Conservation (phyloP, 2,113 vertebrate species). For the Oryzias celebensis region DNA sequence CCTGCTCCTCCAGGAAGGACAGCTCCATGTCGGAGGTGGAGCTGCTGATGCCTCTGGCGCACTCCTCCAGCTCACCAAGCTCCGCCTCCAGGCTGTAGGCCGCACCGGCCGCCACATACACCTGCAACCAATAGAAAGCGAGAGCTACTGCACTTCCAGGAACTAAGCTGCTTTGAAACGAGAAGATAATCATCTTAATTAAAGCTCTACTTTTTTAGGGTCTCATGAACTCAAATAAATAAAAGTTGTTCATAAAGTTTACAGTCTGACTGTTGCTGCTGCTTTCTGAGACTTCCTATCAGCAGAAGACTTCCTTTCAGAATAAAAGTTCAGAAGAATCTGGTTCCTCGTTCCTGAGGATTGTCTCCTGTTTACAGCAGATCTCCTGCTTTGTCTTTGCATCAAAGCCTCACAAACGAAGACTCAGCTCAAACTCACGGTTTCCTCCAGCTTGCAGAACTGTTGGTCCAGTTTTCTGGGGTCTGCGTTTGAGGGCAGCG, state of each 20-base stretch:
- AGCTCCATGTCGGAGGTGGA: slow-evolving; percentile 84
- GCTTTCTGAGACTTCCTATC: too few species aligned
- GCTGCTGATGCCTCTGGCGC: slow-evolving; percentile 84
- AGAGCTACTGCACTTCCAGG: neutral
- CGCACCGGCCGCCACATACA: slow-evolving; percentile 88
- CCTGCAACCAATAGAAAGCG: slow-evolving; percentile 68
- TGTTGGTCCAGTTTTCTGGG: slow-evolving; percentile 85
- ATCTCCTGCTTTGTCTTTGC: too few species aligned
- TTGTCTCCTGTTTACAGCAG: too few species aligned
- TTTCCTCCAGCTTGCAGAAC: slow-evolving; percentile 93
- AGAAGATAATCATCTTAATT: too few species aligned
- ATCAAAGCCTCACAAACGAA: neutral
- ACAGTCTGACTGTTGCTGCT: too few species aligned
- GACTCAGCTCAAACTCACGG: slow-evolving; percentile 67
- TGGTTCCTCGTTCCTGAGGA: too few species aligned
- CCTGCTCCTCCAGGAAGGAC: slow-evolving; percentile 90
- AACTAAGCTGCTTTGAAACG: too few species aligned
- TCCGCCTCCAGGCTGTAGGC: slow-evolving; percentile 90
- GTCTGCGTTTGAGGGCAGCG: slow-evolving; percentile 77
- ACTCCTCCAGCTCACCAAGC: slow-evolving; percentile 85
- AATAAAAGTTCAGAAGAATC: too few species aligned
- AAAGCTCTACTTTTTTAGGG: too few species aligned
- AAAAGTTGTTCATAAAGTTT: too few species aligned
- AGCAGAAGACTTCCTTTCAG: too few species aligned
- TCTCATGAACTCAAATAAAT: too few species aligned